Base-by-base conservation (phyloP, 1,140 invertebrate species). In the Hyphantria cunea region DNA sequence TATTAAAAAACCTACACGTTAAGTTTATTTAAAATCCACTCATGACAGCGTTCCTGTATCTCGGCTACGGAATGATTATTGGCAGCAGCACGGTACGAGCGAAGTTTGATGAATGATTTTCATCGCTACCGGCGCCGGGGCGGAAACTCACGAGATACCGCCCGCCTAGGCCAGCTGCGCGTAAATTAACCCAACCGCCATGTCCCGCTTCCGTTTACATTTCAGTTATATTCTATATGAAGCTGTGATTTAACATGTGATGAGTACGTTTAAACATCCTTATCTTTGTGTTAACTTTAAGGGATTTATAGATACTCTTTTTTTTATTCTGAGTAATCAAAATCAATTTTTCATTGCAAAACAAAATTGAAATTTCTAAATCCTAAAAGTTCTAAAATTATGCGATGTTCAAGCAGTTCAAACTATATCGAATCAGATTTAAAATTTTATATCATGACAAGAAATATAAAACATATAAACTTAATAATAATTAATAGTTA, bases 131-230 rank as follows among this genome's bases (percentile, higher is more conserved):
- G 32, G 59, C 61, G 65, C 45, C 60, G 50, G 48, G 48, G 37
- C 70, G 70, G 70, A 73, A 73, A 55, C 64, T 53, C 70, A 49
- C 9, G 55, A 66, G 70, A 69, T 70, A 70, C 67, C 67, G 70
- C 32, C 66, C 66, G 65, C 63, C 63, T 63, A 58, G 58, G 58
- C 59, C 66, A 58, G 62, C 59, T 58, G 64, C 53, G 58, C 71
- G 70, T 73, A 73, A 73, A 73, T 73, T 73, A 66, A 73, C 66
- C 56, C 63, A 48, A 53, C 58, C 54, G 70, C 63, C 69, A 58
- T 65, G 66, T 64, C 49, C 53, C 58, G 53, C 52, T 72, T 72
- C 69, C 69, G 65, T 44, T 72, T 59, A 68, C 62, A 68, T 64
- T 64, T 72, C 54, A 61, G 66, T 72, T 69, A 60, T 66, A 59